These are phyloP conservation scores for Lutraria lutraria DNA, from an alignment of 2,888 invertebrate species.

Conservation along the genomic window DNA sequence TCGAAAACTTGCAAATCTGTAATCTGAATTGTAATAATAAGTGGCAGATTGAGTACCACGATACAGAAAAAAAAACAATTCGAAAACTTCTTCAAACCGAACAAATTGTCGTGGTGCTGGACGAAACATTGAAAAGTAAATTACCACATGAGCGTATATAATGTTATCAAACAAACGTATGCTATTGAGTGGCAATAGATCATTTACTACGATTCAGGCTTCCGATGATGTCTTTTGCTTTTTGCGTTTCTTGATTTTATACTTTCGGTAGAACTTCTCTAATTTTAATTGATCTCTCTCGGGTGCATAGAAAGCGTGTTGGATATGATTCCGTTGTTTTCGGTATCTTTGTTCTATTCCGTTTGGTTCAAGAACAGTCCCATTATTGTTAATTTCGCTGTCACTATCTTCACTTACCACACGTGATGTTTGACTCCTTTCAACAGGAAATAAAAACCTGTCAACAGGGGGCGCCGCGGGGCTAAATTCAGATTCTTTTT, in stretches of 20 bases:
- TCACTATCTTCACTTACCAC: background rate
- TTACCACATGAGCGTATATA: too few relatives aligned
- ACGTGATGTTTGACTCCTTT: background rate
- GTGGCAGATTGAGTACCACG: too few relatives aligned
- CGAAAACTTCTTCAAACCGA: too few relatives aligned
- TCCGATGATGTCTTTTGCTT: background rate
- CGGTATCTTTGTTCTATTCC: background rate
- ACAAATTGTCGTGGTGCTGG: too few relatives aligned
- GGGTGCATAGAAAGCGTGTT: background rate
- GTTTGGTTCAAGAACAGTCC: background rate
- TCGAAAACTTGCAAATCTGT: too few relatives aligned
- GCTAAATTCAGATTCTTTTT: background rate
- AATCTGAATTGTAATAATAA: too few relatives aligned
- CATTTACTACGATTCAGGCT: background rate
- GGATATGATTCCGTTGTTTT: background rate
- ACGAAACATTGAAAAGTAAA: too few relatives aligned
- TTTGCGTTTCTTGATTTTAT: background rate
- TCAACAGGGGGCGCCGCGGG: background rate
- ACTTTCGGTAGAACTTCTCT: background rate
- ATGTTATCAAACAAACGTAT: background rate
- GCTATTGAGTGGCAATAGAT: background rate
- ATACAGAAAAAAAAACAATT: too few relatives aligned
- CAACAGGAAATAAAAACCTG: background rate
- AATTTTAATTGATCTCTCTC: background rate
- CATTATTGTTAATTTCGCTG: background rate